These are phyloP conservation scores for Thomomys bottae DNA, from an alignment of 2,113 vertebrate species.

Conservation along the genomic window DNA sequence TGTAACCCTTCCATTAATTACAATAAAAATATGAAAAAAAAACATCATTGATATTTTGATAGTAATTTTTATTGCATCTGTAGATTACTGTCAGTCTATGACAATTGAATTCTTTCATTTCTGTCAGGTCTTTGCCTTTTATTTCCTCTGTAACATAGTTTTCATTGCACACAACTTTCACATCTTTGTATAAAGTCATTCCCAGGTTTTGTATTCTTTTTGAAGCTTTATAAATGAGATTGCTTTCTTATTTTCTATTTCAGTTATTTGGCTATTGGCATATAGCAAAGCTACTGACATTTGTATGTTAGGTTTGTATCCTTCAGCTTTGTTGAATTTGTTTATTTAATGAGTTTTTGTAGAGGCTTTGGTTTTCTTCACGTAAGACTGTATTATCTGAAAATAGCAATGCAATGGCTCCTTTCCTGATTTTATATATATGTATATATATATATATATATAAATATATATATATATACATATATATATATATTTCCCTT, in stretches of 20 bases:
- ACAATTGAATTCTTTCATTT: neutral
- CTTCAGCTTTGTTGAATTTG: neutral
- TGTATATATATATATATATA: too few species aligned
- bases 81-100: neutral
- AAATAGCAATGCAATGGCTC: too few species aligned
- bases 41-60: neutral
- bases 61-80: neutral
- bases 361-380: neutral
- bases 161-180: too few species aligned
- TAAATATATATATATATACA: too few species aligned
- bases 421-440: too few species aligned
- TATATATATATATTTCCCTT: too few species aligned
- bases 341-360: neutral
- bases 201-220: too few species aligned
- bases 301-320: neutral
- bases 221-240: too few species aligned
- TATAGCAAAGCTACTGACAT: neutral
- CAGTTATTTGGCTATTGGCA: neutral
- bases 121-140: neutral
- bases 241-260: neutral
- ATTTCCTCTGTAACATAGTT: neutral
- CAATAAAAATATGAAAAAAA: too few species aligned
- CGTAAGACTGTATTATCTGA: too few species aligned
- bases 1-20: too few species aligned
- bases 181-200: too few species aligned